Conservation (phyloP, 2,113 vertebrate genomes). For the Hippocampus guttulatus region DNA sequence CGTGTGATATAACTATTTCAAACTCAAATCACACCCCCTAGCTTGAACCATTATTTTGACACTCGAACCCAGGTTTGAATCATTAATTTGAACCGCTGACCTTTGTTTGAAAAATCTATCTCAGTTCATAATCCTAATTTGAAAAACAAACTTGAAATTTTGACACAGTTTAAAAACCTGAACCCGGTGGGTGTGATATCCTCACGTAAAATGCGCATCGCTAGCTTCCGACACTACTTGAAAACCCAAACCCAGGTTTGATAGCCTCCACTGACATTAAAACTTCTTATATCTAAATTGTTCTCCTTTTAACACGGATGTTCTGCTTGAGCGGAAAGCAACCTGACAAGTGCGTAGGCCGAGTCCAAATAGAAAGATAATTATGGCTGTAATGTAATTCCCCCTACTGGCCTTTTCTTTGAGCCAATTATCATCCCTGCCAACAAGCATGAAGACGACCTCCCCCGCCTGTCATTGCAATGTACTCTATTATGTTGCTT, state of each 20-base stretch:
- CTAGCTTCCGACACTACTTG: background rate
- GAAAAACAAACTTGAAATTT: no score
- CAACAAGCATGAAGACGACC: background rate
- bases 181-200: no score
- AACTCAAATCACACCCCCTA: no score
- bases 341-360: background rate
- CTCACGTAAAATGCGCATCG: no score
- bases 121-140: no score
- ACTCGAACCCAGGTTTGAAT: no score
- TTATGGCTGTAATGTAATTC: background rate
- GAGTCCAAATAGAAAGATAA: constrained; percentile 8
- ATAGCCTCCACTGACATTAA: background rate
- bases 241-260: background rate
- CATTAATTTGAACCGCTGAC: no score
- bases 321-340: background rate
- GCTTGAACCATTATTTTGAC: no score
- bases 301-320: background rate
- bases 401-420: constrained; percentile 5
- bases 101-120: no score
- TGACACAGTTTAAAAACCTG: no score
- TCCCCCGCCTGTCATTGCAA: constrained; percentile 5
- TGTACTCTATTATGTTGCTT: background rate
- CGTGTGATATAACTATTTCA: no score
- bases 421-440: constrained; percentile 8
- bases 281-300: background rate